A percentile compares a stretch with the other conserved stretches of the same genome.
Evolutionary conservation across 1,140 invertebrate genomes (phyloP).

Genomic region (Penaeus indicus): DNA sequence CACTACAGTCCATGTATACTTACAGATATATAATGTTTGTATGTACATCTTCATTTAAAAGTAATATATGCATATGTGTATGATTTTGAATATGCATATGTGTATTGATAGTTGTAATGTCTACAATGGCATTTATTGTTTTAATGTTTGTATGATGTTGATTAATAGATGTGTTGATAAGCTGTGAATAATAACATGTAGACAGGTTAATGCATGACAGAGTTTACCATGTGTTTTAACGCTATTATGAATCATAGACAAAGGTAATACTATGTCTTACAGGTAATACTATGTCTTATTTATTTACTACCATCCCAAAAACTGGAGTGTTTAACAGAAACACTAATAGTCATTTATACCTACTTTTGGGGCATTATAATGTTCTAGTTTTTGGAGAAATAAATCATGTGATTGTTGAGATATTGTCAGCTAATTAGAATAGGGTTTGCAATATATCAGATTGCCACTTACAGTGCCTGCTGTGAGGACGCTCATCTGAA

Average conservation of each 20-base stretch:
- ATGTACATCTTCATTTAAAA: too few relatives aligned
- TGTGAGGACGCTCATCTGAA: too few relatives aligned
- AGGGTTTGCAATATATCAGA: slow-evolving; percentile 29
- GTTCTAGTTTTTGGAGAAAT: slow-evolving; percentile 37
- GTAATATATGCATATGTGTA: too few relatives aligned
- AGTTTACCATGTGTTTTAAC: neutral
- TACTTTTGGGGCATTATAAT: slow-evolving; percentile 56
- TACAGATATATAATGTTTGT: too few relatives aligned
- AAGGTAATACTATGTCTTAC: neutral
- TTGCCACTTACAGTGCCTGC: neutral
- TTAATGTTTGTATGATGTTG: slow-evolving; percentile 7
- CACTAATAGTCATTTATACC: slow-evolving; percentile 43
- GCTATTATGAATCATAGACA: neutral
- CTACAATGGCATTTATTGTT: slow-evolving; percentile 34
- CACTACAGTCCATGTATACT: too few relatives aligned
- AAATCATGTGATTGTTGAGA: too few relatives aligned
- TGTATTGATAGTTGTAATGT: neutral
- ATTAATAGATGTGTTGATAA: neutral
- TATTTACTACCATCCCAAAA: neutral
- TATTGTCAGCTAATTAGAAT: too few relatives aligned
- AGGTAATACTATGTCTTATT: neutral
- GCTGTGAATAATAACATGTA: slow-evolving; percentile 3
- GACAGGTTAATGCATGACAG: slow-evolving; percentile 5
- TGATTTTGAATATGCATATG: too few relatives aligned
- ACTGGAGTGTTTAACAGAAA: slow-evolving; percentile 23